A percentile compares a stretch with the other conserved stretches of the same genome.
Evolutionary conservation across 64 coral and sea anemone species (phyloP).

Genomic region (Porites lutea): DNA sequence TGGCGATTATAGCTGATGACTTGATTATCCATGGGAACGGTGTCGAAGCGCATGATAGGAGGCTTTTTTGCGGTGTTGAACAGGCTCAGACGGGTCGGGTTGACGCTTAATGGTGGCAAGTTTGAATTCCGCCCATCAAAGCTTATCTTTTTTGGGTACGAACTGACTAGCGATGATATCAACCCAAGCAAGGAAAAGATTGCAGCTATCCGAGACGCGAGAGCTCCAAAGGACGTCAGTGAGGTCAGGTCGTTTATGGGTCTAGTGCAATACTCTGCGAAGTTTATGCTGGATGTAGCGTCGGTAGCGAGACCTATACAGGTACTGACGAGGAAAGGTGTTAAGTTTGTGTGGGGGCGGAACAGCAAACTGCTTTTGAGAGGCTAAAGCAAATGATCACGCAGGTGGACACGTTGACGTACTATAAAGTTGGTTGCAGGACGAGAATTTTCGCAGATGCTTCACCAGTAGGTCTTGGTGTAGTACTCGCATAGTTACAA

Average conservation of each 20-base stretch:
- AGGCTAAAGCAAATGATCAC: no score
- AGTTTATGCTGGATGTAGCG: background rate
- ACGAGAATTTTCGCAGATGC: no score
- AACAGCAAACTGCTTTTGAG: no score
- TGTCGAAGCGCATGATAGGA: background rate
- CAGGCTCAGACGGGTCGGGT: background rate
- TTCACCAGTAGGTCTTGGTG: no score
- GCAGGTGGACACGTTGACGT: no score
- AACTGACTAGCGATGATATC: background rate
- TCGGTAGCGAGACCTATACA: no score
- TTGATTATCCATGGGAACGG: slow-evolving; percentile 7
- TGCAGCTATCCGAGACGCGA: slow-evolving; percentile 4
- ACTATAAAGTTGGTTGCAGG: no score
- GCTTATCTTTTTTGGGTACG: slow-evolving; percentile 29
- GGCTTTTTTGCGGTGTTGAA: background rate
- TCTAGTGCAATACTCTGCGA: slow-evolving; percentile 4
- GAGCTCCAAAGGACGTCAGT: background rate
- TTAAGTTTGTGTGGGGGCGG: no score
- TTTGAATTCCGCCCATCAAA: background rate
- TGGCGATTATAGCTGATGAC: slow-evolving; percentile 28
- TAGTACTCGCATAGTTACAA: no score
- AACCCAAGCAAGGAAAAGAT: slow-evolving; percentile 3
- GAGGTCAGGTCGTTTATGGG: background rate
- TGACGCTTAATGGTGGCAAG: slow-evolving; percentile 12
- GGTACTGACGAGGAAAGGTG: no score